Base-by-base conservation (phyloP, 2,113 vertebrate genomes). In the Colistium nudipinnis region DNA sequence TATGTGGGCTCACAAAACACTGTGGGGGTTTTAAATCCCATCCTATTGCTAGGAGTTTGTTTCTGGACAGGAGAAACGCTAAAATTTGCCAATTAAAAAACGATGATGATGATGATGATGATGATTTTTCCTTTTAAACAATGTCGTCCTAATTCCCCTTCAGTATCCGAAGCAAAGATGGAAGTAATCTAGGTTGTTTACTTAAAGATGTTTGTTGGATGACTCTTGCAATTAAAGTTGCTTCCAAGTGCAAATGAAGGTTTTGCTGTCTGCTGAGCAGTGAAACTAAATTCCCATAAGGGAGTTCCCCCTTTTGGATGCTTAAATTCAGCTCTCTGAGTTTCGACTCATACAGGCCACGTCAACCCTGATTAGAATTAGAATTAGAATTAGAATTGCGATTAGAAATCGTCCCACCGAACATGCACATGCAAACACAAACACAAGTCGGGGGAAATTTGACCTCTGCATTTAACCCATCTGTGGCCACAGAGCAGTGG, bases 231-330 rank as follows among this genome's bases (percentile, higher is more conserved):
- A 4, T 66, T 55, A 13, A 49, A 6, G 45, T 54, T 59, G 38
- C 17, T 53, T 57, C 12, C 14, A 48, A 74, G 25, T 72, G 30
- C 12, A 39, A 45, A 52, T 75, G 4, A 35, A 68, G 43, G 6
- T 65, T 55, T 61, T n/a, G 39, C 36, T 28, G n/a, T n/a, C 17
- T 13, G 27, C 70, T 65, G 63, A 59, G 63, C 49, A 11, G 43
- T 54, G n/a, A 43, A 64, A 56, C 27, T 62, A 62, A 62, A 75
- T 67, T 72, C 62, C 66, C 66, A 51, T 44, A 11, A 59, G 73
- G 62, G 57, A 63, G 64, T 49, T 74, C 70, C 52, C 0, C 0
- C 43, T 53, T 62, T 16, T n/a, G 31, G 53, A 61, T 59, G 16
- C 7, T 33, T 52, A 28, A 28, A 49, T 43, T 70, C 30, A 39